A percentile compares a stretch with the other conserved stretches of the same genome.
These are phyloP conservation scores for Mylabris phalerata DNA, from an alignment of 1,140 invertebrate species.

Conservation along the genomic window DNA sequence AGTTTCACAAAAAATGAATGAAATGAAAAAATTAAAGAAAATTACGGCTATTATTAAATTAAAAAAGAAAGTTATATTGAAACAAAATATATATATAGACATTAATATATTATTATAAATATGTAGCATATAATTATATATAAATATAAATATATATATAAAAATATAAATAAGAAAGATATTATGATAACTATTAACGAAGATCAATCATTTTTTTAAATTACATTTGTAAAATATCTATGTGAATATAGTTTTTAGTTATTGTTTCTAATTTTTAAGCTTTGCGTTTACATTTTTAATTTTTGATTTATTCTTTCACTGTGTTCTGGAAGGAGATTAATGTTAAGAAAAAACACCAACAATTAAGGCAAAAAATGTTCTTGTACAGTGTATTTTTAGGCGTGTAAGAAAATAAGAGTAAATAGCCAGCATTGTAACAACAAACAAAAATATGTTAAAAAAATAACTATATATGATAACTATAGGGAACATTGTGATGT, in stretches of 20 bases:
- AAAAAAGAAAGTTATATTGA: slow-evolving; percentile 30
- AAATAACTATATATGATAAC: slow-evolving; percentile 26
- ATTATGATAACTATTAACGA: slow-evolving; percentile 9
- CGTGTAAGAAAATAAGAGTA: slow-evolving; percentile 26
- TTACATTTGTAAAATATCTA: slow-evolving; percentile 38
- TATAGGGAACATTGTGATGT: slow-evolving; percentile 45
- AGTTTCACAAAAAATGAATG: slow-evolving; percentile 14
- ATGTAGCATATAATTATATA: slow-evolving; percentile 30
- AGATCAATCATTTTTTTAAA: slow-evolving; percentile 38
- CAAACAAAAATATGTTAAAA: not conserved
- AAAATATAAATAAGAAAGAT: too few relatives aligned
- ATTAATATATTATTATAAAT: slow-evolving; percentile 37
- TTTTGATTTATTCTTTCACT: too few relatives aligned
- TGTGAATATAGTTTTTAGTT: slow-evolving; percentile 38
- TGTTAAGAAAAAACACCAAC: slow-evolving; percentile 24
- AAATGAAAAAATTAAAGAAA: slow-evolving; percentile 14
- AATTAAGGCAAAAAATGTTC: slow-evolving; percentile 24
- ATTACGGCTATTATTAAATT: slow-evolving; percentile 30
- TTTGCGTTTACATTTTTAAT: slow-evolving; percentile 1
- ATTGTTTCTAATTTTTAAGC: slow-evolving; percentile 30
- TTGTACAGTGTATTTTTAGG: slow-evolving; percentile 42
- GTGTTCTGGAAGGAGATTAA: slow-evolving; percentile 18
- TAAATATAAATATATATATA: not conserved
- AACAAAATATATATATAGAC: slow-evolving; percentile 31
- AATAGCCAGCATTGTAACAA: slow-evolving; percentile 35